Conservation (phyloP, 2,888 invertebrate species). For the Eilema sororculum region DNA sequence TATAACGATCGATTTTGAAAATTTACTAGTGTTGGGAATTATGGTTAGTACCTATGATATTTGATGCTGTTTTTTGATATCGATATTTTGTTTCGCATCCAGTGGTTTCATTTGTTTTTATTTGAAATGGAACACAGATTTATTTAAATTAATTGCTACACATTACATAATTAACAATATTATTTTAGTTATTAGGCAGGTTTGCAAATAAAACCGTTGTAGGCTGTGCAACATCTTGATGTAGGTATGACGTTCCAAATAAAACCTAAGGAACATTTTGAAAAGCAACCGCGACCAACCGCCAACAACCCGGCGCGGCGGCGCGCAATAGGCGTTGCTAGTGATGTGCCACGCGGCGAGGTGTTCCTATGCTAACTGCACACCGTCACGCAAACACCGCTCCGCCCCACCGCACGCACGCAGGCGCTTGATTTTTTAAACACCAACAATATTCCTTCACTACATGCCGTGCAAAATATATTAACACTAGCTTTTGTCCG, state of each 20-base stretch:
- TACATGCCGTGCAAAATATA: conserved; percentile 38
- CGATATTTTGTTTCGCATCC: conserved; percentile 22
- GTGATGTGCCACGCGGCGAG: conserved; percentile 80
- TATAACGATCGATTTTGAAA: conserved; percentile 8
- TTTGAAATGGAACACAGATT: background rate
- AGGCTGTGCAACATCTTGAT: background rate
- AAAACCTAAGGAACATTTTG: conserved; percentile 48
- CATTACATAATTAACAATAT: background rate
- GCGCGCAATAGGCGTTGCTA: conserved; percentile 80
- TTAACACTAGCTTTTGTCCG: no score
- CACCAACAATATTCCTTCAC: conserved; percentile 41
- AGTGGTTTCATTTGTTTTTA: background rate
- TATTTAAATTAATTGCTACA: background rate
- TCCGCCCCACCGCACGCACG: conserved; percentile 83
- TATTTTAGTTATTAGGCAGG: background rate
- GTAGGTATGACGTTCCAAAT: background rate
- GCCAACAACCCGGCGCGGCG: conserved; percentile 57
- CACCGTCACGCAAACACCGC: conserved; percentile 76
- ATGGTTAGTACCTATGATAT: conserved; percentile 13
- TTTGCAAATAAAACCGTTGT: background rate
- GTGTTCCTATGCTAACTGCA: conserved; percentile 82
- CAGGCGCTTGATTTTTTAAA: conserved; percentile 54
- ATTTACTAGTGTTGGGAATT: conserved; percentile 5
- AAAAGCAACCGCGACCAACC: conserved; percentile 60
- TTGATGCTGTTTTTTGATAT: conserved; percentile 14